Conservation (phyloP, 2,113 vertebrate species). For the Passer domesticus region DNA sequence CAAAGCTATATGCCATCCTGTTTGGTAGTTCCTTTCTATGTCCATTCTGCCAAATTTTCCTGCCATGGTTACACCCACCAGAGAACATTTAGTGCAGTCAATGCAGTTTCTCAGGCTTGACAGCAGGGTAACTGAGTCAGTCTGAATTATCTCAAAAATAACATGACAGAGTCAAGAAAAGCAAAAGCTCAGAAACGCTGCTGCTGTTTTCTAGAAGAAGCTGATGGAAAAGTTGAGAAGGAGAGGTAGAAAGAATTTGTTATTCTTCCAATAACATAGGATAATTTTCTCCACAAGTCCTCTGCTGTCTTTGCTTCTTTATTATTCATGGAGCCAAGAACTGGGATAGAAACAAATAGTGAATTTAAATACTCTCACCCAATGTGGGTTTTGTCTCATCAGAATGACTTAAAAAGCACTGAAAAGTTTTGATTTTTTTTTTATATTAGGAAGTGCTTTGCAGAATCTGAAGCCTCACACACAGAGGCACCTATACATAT, state of each 20-base stretch:
- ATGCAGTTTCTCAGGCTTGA: conserved; percentile 27
- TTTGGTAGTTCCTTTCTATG: not conserved
- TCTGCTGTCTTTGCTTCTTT: not conserved
- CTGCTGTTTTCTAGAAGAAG: not conserved
- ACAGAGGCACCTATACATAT: not conserved
- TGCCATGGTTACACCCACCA: not conserved
- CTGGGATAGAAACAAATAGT: not conserved
- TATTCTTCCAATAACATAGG: not conserved
- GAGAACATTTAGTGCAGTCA: not conserved
- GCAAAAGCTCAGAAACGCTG: not conserved
- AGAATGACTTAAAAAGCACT: not conserved
- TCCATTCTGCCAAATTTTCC: not conserved
- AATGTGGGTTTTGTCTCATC: not conserved
- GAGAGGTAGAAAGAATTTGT: not conserved
- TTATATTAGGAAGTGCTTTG: not conserved
- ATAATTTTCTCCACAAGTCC: not conserved
- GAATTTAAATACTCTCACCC: not conserved
- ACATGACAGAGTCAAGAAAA: not conserved
- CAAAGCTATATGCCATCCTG: not conserved
- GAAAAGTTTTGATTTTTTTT: not conserved
- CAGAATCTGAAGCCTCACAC: not conserved
- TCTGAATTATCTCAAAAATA: conserved; percentile 40
- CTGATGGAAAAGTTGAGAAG: not conserved
- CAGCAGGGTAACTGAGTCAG: not conserved
- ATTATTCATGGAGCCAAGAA: not conserved